Evolutionary conservation across 2,113 vertebrate species (phyloP).

Genomic region (Varanus salvator): DNA sequence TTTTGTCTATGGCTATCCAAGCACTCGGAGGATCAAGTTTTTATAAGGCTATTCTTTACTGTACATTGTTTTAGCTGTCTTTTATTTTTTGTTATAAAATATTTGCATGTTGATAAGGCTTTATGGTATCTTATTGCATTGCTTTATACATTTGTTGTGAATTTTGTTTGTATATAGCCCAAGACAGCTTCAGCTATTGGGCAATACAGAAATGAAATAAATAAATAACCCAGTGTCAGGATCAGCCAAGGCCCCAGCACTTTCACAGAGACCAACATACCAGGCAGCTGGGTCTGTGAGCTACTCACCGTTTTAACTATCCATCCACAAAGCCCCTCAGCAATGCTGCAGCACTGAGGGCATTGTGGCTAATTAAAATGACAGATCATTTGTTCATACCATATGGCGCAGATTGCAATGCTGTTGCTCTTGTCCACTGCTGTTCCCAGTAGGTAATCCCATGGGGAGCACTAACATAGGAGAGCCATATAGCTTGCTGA

Average conservation of each 20-base stretch:
- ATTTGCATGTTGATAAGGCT: too few relatives aligned
- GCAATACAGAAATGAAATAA: too few relatives aligned
- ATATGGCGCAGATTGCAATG: not conserved
- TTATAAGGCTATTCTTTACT: too few relatives aligned
- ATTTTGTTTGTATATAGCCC: too few relatives aligned
- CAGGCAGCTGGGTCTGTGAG: not conserved
- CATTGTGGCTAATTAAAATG: not conserved
- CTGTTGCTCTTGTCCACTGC: not conserved
- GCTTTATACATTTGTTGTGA: too few relatives aligned
- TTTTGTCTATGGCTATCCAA: too few relatives aligned
- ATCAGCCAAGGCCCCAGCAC: not conserved
- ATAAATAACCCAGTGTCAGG: not conserved
- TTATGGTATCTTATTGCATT: too few relatives aligned
- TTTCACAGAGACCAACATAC: not conserved
- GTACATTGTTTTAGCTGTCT: too few relatives aligned
- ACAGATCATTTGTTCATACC: not conserved
- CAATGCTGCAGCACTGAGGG: not conserved
- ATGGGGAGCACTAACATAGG: not conserved
- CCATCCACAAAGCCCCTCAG: not conserved
- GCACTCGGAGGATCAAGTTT: too few relatives aligned
- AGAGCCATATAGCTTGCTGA: not conserved
- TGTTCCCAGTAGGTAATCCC: not conserved
- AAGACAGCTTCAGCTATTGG: too few relatives aligned
- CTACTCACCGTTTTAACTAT: not conserved
- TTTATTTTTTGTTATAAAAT: too few relatives aligned